Evolutionary conservation across 2,888 invertebrate genomes (phyloP), one percentile per base, ranked within the genome.

Genomic region (Drosophila formosana): DNA sequence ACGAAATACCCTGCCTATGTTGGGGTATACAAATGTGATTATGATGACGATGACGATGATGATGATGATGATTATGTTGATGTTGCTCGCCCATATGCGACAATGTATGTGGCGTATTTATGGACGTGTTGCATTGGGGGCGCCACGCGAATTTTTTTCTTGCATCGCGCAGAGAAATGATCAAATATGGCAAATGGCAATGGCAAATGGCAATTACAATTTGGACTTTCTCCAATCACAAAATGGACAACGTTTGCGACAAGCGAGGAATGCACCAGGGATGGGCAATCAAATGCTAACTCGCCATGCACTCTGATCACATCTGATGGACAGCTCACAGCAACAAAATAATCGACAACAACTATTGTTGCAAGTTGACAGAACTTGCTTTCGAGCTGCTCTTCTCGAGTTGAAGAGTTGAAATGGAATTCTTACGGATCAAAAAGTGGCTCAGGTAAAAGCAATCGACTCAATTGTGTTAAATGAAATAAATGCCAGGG

Each of bases 171-270:
- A 56, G 45, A 46, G 66, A 60, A 62, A 73, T 78, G 34, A 73
- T 69, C 74, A 78, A 76, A 78, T 75, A 56, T 60, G 72, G 67
- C 65, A 82, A 60, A 43, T 39, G 57, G 43, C 32, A 60, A 43
- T 39, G 57, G 43, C 32, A 64, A 72, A 67, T 46, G 65, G 68
- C 72, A 80, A 66, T 76, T 75, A 67, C 76, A 60, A 68, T 76
- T 73, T 41, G 67, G 66, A 86, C 81, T 82, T 87, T 81, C 82
- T 67, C 83, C 75, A 77, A 75, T 68, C 73, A 75, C 47, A 34
- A 66, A 55, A 55, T 61, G 72, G 60, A 55, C 58, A 65, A 37
- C 51, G 25, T 7, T 30, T 28, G 37, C 52, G 56, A 66, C 57
- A 52, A 7, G 28, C 28, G 50, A 11, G 51, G 45, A 75, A 70